Conservation (phyloP, 2,797 vertebrate species). For the Atherinosoma microstoma region DNA sequence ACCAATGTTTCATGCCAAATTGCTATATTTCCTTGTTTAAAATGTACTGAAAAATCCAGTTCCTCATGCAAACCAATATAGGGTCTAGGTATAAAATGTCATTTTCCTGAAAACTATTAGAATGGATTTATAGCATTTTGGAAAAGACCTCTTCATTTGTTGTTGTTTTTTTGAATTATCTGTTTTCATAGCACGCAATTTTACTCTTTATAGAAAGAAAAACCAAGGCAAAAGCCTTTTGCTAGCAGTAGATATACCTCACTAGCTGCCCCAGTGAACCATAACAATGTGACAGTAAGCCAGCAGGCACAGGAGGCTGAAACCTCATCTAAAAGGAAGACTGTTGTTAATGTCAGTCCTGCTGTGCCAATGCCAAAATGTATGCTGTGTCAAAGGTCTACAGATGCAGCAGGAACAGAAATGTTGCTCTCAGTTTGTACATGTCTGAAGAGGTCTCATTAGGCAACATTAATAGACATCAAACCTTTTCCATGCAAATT, state of each 20-base stretch:
- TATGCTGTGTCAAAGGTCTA: constrained; percentile 16
- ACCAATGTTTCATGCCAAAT: no score
- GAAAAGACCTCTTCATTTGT: neutral
- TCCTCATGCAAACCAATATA: no score
- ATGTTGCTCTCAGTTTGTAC: constrained; percentile 5
- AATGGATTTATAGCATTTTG: no score
- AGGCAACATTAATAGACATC: neutral
- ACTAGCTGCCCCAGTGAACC: neutral
- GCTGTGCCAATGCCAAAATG: neutral
- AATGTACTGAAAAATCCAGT: no score
- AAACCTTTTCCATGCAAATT: neutral
- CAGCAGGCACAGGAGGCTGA: constrained; percentile 8
- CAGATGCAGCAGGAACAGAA: neutral
- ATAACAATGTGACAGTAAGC: constrained; percentile 2
- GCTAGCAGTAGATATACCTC: neutral
- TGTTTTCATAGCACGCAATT: neutral
- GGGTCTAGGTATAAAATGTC: no score
- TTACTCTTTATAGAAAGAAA: constrained; percentile 2
- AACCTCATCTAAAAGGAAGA: neutral
- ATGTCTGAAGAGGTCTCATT: neutral
- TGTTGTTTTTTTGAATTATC: neutral
- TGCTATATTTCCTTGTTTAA: no score
- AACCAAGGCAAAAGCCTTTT: neutral
- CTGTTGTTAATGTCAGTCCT: constrained; percentile 27
- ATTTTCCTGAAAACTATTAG: no score